Evolutionary conservation across 2,888 invertebrate genomes (phyloP).

Genomic region (Caenorhabditis becei): DNA sequence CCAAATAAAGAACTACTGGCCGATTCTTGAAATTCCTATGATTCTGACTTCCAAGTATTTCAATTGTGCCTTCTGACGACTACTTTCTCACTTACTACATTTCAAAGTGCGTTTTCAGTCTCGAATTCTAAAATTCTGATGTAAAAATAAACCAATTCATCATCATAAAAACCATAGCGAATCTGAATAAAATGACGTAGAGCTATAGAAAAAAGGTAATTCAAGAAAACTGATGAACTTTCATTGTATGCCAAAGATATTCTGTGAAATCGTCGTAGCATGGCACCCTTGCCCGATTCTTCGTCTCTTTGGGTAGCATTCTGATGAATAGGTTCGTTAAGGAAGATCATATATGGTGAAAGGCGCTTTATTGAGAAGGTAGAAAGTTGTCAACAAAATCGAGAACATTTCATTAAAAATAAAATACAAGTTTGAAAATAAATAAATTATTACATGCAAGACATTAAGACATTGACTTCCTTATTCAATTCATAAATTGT

Average conservation of each 20-base stretch:
- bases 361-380: not conserved
- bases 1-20: not conserved
- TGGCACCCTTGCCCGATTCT: not conserved
- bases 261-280: not conserved
- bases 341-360: not conserved
- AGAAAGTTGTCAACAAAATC: not conserved
- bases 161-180: not conserved
- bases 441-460: too few species aligned
- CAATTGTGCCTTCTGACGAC: not conserved
- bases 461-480: too few species aligned
- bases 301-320: not conserved
- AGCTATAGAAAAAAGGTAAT: not conserved
- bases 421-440: not conserved
- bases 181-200: not conserved
- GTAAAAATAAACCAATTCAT: not conserved
- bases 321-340: conserved; percentile 10
- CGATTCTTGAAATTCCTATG: too few species aligned
- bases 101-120: not conserved
- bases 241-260: not conserved
- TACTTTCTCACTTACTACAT: not conserved
- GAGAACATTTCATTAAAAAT: not conserved
- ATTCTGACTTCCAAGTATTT: too few species aligned
- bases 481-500: too few species aligned
- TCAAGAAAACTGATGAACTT: not conserved
- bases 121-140: not conserved